Base-by-base conservation (phyloP, 37 sponge, comb jelly and placozoan genomes). In the Beroe forskalii region DNA sequence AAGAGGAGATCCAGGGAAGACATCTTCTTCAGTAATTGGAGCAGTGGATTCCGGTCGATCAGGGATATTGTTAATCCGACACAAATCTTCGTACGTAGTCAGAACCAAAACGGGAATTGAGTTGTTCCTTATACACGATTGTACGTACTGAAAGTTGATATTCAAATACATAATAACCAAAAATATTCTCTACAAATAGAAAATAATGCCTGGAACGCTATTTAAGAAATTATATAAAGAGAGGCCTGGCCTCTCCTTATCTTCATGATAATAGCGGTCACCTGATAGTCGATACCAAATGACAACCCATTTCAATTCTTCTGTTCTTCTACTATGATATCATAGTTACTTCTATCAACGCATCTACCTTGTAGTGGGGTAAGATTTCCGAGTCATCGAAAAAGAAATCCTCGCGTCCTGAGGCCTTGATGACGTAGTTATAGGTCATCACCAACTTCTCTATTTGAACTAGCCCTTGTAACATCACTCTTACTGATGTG, bases 351-450 rank as follows among this genome's bases (percentile, higher is more conserved):
- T n/a, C n/a, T n/a, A n/a, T n/a, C n/a, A n/a, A n/a, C n/a, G n/a
- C n/a, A n/a, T n/a, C n/a, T 20, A 43, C 86, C 44, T 41, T 80
- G 86, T 80, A 80, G 14, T 80, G 40, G 3, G 86, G 86, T 43
- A 80, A 41, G 30, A 80, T 80, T 28, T 6, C 12, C 4, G 27
- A 42, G 0, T 80, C 86, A 8, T 44, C 55, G 40, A 80, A 80
- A 41, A 80, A n/a, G 48, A 28, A 80, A 22, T 80, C 86, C 55
- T 80, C 86, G 4, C 55, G 9, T 17, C 86, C 86, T 3, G 55
- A 44, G 2, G 23, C 31, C 31, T 80, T 80, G n/a, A 80, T 12
- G 0, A 80, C 30, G 55, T 80, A 80, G 44, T 43, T 41, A 22
- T 22, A 3, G 19, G 28, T 25, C 1, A 48, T 35, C 20, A 44